Evolutionary conservation across 2,888 invertebrate genomes (phyloP).

Genomic region (Orthonychiurus folsomi): DNA sequence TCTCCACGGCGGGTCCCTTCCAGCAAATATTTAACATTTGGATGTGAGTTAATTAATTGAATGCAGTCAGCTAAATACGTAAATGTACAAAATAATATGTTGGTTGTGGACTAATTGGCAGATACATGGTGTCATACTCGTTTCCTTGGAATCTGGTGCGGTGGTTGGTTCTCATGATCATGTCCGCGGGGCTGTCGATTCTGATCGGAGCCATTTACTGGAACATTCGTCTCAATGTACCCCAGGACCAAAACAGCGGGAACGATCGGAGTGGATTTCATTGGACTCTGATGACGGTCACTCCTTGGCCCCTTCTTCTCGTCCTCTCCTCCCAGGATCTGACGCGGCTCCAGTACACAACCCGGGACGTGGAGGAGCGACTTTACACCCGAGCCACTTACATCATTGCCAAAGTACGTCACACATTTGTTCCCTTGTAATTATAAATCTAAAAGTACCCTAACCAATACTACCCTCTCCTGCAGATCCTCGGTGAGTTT

Average conservation of each 20-base stretch:
- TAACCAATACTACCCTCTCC: conserved; percentile 17
- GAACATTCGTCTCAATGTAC: conserved; percentile 72
- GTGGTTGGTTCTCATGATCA: conserved; percentile 66
- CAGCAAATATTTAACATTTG: too few relatives aligned
- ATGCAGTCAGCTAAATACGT: too few relatives aligned
- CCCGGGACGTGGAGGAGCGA: conserved; percentile 69
- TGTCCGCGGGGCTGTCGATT: conserved; percentile 72
- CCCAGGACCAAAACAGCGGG: conserved; percentile 43
- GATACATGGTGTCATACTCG: conserved; percentile 57
- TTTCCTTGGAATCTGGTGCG: conserved; percentile 74
- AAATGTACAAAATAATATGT: not conserved
- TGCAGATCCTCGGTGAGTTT: conserved; percentile 66
- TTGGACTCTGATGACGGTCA: conserved; percentile 68
- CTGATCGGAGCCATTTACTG: conserved; percentile 79
- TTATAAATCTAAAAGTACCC: too few relatives aligned
- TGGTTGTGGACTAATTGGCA: conserved; percentile 39
- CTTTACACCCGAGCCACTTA: conserved; percentile 71
- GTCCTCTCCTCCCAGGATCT: conserved; percentile 50
- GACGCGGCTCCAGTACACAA: conserved; percentile 52
- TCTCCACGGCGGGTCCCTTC: conserved; percentile 56
- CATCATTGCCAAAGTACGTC: conserved; percentile 65
- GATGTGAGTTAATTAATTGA: too few relatives aligned
- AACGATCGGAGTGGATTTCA: conserved; percentile 67
- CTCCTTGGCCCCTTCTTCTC: conserved; percentile 67
- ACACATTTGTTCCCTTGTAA: conserved; percentile 3